phyloP scores from a whole-genome alignment of 2,797 vertebrate genomes.

The Crax fasciolata region DNA sequence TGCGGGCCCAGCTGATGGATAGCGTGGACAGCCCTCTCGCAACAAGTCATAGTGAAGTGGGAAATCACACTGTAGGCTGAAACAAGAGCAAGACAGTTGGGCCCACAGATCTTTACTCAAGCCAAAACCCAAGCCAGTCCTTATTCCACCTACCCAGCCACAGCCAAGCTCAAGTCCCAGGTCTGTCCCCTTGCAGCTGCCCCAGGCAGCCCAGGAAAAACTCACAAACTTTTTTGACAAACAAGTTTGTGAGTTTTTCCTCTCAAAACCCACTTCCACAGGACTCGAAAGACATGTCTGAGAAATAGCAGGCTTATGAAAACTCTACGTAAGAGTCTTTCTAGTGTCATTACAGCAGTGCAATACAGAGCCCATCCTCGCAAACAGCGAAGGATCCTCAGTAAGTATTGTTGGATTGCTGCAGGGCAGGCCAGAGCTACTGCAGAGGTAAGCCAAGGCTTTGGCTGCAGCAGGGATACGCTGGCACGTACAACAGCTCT shows the following conservation, averaged over 20 bases:
- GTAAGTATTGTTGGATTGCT: neutral
- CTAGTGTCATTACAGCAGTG: neutral
- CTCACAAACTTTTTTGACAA: too few relatives aligned
- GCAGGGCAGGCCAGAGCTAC: neutral
- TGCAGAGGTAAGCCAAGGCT: neutral
- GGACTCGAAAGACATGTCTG: neutral
- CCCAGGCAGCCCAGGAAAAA: neutral
- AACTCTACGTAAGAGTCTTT: neutral
- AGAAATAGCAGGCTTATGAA: neutral
- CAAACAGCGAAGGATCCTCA: neutral
- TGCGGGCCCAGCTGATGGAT: neutral
- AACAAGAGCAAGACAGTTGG: neutral
- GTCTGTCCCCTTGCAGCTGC: neutral
- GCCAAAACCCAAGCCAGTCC: neutral
- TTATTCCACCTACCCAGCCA: neutral
- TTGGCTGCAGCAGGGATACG: neutral
- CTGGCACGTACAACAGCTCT: neutral
- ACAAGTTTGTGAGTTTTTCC: accelerated
- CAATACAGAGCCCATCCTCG: neutral
- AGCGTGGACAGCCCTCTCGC: neutral
- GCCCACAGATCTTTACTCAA: neutral
- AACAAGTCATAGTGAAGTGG: neutral
- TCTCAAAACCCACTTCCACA: neutral
- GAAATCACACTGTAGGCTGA: neutral
- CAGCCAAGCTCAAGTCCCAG: neutral